phyloP scores from a whole-genome alignment of 2,113 vertebrate genomes.

The Sakesphorus luctuosus region DNA sequence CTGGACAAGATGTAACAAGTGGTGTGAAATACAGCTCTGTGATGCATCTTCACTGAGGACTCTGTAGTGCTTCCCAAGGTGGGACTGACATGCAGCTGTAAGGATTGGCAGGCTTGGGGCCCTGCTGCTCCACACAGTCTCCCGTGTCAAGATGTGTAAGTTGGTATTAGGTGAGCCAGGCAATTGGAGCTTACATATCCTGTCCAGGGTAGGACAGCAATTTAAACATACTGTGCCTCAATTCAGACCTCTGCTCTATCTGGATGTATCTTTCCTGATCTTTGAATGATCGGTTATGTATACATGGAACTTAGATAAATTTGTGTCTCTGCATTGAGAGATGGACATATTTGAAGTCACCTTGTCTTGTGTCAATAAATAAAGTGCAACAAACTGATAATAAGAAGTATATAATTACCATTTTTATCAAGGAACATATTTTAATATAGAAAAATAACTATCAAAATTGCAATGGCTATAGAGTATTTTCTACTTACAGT shows the following conservation, averaged over 20 bases:
- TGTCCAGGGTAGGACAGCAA: conserved; percentile 18
- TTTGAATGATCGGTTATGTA: conserved; percentile 16
- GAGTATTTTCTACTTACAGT: conserved; percentile 69
- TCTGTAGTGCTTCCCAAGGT: neutral
- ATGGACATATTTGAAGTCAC: neutral
- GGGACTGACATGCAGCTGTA: neutral
- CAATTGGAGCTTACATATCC: neutral
- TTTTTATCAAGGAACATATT: conserved; percentile 73
- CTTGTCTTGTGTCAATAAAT: conserved; percentile 50
- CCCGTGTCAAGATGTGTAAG: neutral
- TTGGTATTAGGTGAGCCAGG: neutral
- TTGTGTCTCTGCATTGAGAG: conserved; percentile 10
- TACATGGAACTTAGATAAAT: neutral
- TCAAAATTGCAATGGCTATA: conserved; percentile 33
- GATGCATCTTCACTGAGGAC: neutral
- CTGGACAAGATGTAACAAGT: neutral
- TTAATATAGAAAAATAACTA: conserved; percentile 70
- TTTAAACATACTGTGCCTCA: conserved; percentile 49
- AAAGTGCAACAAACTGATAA: conserved; percentile 41
- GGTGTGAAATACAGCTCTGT: neutral
- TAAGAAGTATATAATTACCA: conserved; percentile 35
- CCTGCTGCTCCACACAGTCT: neutral
- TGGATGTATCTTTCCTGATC: conserved; percentile 27
- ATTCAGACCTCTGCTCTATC: conserved; percentile 58
- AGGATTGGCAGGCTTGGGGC: neutral